Conservation (phyloP, 1,140 invertebrate genomes). For the Diabrotica undecimpunctata region DNA sequence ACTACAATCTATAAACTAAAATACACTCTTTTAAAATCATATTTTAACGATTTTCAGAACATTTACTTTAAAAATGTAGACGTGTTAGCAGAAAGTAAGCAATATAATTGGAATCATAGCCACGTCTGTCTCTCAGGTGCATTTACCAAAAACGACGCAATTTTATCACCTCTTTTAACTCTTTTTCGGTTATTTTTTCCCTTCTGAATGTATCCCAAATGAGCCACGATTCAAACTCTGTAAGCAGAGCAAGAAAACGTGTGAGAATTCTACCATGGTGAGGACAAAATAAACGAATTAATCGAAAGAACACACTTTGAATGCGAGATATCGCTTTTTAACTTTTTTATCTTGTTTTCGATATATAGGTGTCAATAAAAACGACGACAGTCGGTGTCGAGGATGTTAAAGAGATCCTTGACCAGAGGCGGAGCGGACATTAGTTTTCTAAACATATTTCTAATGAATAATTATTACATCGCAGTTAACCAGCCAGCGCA, state of each 20-base stretch:
- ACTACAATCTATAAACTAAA: too few species aligned
- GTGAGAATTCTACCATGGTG: neutral
- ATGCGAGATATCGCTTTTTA: conserved; percentile 2
- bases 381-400: neutral
- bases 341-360: conserved; percentile 1
- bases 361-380: conserved; percentile 1
- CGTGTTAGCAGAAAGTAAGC: neutral
- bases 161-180: conserved; percentile 2
- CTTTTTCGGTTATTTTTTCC: neutral
- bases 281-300: neutral
- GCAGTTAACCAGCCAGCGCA: too few species aligned
- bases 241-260: neutral
- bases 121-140: neutral
- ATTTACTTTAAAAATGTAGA: too few species aligned
- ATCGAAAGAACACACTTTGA: neutral
- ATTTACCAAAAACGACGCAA: neutral
- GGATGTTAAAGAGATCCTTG: neutral
- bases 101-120: neutral
- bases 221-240: conserved; percentile 1
- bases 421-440: neutral
- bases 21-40: too few species aligned
- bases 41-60: too few species aligned
- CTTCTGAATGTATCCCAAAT: conserved; percentile 2
- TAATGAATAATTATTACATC: too few species aligned
- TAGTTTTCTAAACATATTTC: too few species aligned